These are phyloP conservation scores for Neosalanx taihuensis DNA, from an alignment of 2,797 vertebrate genomes.

Conservation along the genomic window DNA sequence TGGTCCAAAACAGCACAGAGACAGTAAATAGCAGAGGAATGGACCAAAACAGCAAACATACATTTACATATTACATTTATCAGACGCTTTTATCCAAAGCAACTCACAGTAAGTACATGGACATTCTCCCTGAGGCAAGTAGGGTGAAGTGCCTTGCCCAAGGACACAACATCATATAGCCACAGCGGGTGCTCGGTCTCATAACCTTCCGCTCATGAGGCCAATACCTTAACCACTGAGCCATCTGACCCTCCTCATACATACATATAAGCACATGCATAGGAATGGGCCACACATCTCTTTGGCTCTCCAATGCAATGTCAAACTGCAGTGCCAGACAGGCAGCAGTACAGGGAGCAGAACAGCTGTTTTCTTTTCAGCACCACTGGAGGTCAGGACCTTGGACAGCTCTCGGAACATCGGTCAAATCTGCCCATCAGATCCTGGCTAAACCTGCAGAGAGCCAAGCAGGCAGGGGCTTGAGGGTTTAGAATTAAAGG, in stretches of 20 bases:
- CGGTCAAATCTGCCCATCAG: slow-evolving; percentile 40
- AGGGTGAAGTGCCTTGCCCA: too few species aligned
- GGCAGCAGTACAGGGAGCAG: slow-evolving; percentile 21
- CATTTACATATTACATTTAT: too few species aligned
- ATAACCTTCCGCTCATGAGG: too few species aligned
- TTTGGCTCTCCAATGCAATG: too few species aligned
- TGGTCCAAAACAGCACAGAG: background rate
- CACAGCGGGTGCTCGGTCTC: too few species aligned
- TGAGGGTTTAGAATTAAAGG: slow-evolving; percentile 39
- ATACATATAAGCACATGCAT: background rate
- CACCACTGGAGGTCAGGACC: slow-evolving; percentile 57
- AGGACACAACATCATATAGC: too few species aligned
- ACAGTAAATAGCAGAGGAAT: background rate
- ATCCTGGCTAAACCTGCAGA: slow-evolving; percentile 37
- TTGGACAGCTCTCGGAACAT: slow-evolving; percentile 47
- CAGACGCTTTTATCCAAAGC: too few species aligned
- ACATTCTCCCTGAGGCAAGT: too few species aligned
- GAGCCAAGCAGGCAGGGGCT: slow-evolving; percentile 5
- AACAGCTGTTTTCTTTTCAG: slow-evolving; percentile 15
- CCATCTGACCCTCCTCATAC: too few species aligned
- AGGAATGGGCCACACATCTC: background rate
- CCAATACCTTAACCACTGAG: too few species aligned
- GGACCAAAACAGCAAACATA: background rate
- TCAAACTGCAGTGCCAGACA: slow-evolving; percentile 17
- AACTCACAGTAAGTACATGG: too few species aligned